Base-by-base conservation (phyloP, 1,140 invertebrate species). In the Schlechtendalia chinensis region DNA sequence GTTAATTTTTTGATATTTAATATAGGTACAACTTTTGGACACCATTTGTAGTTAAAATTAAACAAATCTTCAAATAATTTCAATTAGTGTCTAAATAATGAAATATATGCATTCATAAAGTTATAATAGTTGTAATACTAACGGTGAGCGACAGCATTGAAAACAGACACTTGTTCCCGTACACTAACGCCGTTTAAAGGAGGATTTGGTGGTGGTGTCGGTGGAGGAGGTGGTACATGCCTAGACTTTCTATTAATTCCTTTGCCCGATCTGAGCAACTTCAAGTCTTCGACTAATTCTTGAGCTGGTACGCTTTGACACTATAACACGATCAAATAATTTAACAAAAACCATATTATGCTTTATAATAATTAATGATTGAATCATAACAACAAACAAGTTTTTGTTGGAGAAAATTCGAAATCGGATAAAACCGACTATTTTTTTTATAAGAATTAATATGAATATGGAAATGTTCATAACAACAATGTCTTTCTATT, bases 261-360 rank as follows among this genome's bases (percentile, higher is more conserved):
- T 87, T 93, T 91, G 12, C 94, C 94, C 83, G 89, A 89, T 84
- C 94, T 90, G 81, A 93, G 86, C 84, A 92, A 89, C 85, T 95
- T 93, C 79, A 96, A 88, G 84, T 96, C 94, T 87, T 95, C 93
- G 14, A 94, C 94, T 80, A 96, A 87, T 82, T 94, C 92, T 85
- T 94, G 91, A n/a, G 94, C 93, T 82, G 93, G 92, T 75, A 93
- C 90, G 83, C 91, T 92, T 86, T 93, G 91, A 85, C 92, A 93
- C 90, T 91, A 83, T 19, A 86, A 86, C 82, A 67, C 82, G 11
- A 4, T 39, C 19, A 47, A 47, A 65, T 39, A 65, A 65, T 45
- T 65, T n/a, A n/a, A n/a, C n/a, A n/a, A 5, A 65, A 65, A 65
- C 2, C 12, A 65, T 5, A 10, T 39, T 4, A 39, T 32, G 22